A percentile compares a stretch with the other conserved stretches of the same genome.
phyloP scores from a whole-genome alignment of 2,797 vertebrate species.

The Falco berigora region DNA sequence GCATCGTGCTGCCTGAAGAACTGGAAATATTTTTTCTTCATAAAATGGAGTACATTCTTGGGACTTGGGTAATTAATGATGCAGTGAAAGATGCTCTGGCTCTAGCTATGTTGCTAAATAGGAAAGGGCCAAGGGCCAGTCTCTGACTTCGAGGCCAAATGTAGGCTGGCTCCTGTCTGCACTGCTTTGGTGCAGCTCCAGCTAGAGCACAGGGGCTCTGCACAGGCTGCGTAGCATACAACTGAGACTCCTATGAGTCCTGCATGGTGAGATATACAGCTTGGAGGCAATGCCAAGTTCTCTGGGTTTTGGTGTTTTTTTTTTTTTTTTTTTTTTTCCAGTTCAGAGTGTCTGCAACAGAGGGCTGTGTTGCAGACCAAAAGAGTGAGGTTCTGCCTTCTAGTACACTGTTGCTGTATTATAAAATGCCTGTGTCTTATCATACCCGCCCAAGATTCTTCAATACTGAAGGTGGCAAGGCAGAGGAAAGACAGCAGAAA shows the following conservation, averaged over 20 bases:
- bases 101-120: neutral
- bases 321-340: no score
- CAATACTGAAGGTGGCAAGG: neutral
- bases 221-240: neutral
- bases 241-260: neutral
- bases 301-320: neutral
- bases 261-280: rapidly evolving
- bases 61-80: neutral
- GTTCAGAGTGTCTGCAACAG: neutral
- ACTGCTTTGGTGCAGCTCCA: neutral
- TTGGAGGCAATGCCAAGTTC: neutral
- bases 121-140: neutral
- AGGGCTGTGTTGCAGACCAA: neutral
- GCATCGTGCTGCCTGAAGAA: neutral
- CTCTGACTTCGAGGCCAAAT: neutral
- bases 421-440: neutral
- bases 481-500: neutral
- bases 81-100: neutral
- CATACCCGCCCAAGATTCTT: neutral
- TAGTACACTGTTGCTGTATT: neutral
- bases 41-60: neutral
- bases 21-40: neutral
- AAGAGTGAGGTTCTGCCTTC: neutral
- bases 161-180: neutral
- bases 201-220: neutral